Base-by-base conservation (phyloP, 2,888 invertebrate genomes). In the Acronicta aceris region DNA sequence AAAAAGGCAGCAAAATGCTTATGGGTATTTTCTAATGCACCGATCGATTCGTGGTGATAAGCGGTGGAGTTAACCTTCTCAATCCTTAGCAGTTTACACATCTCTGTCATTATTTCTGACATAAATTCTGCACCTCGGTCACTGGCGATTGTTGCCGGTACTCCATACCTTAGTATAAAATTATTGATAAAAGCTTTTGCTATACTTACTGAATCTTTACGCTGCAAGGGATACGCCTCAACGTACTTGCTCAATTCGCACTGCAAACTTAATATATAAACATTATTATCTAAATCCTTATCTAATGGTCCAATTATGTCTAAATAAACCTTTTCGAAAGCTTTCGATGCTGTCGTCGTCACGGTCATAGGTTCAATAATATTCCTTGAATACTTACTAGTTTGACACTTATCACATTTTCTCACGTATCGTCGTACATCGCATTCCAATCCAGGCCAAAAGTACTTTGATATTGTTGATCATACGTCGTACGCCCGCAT, bases 1-100 rank as follows among this genome's bases (percentile, higher is more conserved):
- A 74, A 47, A 51, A 47, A 74, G 27, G 59, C 48, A 9, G 46
- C 50, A n/a, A n/a, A n/a, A n/a, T n/a, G n/a, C n/a, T n/a, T n/a
- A n/a, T n/a, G n/a, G n/a, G n/a, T n/a, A n/a, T 69, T 69, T 52
- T 72, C 64, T 9, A 72, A 27, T 9, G 70, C 42, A 7, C 65
- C 70, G 0, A 70, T 53, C 0, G 43, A 38, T 9, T 60, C 40
- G 17, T 57, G 56, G n/a, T 57, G 56, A 16, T 64, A 64, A 9
- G 47, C 38, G 10, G 63, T 59, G 1, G 48, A 59, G 0, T 16
- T 15, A n/a, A 56, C 12, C 38, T 59, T 50, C 41, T 52, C n/a
- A n/a, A 59, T 55, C n/a, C 46, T 21, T 9, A 52, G 17, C 9
- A 67, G 0, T 27, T 47, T 57, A 53, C 63, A 67, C 5, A 56